These are phyloP conservation scores for Chaetorhynchus papuensis DNA, from an alignment of 2,113 vertebrate species.

Conservation along the genomic window DNA sequence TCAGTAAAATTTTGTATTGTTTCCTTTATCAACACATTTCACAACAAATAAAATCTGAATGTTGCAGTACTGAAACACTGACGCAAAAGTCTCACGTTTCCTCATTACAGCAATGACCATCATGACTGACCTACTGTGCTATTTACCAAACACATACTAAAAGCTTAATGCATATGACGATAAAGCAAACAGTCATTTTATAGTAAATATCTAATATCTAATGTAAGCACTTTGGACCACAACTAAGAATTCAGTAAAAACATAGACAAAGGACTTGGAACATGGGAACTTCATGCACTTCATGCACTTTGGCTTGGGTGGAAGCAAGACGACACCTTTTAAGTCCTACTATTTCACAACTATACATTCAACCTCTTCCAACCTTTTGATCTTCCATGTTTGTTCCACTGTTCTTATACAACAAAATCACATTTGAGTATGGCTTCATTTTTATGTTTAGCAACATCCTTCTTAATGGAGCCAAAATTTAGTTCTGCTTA, in stretches of 20 bases:
- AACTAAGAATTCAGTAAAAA: not conserved
- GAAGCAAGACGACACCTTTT: not conserved
- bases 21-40: not conserved
- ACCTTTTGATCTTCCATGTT: not conserved
- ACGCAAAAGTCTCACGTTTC: not conserved
- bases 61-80: not conserved
- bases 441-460: not conserved
- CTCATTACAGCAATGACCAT: not conserved
- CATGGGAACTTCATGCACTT: not conserved
- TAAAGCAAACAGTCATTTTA: not conserved
- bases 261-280: not conserved
- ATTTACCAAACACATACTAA: not conserved
- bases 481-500: not conserved
- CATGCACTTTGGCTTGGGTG: not conserved
- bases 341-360: not conserved
- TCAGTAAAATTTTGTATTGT: not conserved
- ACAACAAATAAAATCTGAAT: not conserved
- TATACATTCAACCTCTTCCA: not conserved
- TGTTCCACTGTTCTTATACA: not conserved
- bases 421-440: not conserved
- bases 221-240: not conserved
- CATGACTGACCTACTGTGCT: not conserved
- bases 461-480: not conserved
- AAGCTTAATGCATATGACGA: not conserved
- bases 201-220: not conserved